Conservation (phyloP, 2,113 vertebrate genomes). For the Alectura lathami region DNA sequence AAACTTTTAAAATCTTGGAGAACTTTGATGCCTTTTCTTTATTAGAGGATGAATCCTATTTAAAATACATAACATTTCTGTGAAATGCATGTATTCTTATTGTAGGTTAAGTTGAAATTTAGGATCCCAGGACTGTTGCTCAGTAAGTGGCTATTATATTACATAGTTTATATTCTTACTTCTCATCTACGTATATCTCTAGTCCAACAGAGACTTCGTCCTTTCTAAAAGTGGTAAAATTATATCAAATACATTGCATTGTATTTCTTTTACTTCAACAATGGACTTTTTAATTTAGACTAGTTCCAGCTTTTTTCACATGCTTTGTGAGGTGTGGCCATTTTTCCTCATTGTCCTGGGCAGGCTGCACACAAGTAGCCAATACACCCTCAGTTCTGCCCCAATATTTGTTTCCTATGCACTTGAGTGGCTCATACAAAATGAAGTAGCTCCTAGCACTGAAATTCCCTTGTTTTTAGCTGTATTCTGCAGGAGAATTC, state of each 20-base stretch:
- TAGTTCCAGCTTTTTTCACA: neutral
- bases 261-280: neutral
- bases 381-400: neutral
- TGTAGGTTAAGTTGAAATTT: neutral
- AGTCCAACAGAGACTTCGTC: neutral
- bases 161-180: neutral
- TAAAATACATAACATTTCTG: neutral
- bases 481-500: neutral
- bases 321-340: neutral
- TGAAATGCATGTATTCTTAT: neutral
- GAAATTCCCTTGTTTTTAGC: neutral
- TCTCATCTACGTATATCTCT: neutral
- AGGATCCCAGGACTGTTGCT: neutral
- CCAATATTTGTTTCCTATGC: neutral
- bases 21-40: neutral
- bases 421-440: neutral
- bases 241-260: neutral
- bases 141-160: neutral
- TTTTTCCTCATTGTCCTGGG: neutral
- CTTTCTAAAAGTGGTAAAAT: neutral
- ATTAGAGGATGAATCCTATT: neutral
- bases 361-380: neutral
- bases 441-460: neutral
- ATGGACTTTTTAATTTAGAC: neutral
- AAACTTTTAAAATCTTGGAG: neutral